Evolutionary conservation across 2,888 invertebrate genomes (phyloP).

Genomic region (Sisyra terminalis): DNA sequence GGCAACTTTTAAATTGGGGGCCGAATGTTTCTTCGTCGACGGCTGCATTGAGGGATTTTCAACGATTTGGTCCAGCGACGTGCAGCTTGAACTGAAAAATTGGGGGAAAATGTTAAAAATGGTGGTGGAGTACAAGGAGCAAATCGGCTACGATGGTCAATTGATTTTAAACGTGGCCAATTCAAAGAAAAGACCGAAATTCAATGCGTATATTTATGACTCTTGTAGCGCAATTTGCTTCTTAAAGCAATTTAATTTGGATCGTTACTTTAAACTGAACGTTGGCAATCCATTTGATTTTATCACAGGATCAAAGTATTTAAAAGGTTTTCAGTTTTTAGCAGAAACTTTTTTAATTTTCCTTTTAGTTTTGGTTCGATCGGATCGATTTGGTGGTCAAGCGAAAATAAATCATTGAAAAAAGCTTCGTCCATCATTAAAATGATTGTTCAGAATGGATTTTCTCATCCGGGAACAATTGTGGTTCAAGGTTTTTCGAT

Average conservation of each 20-base stretch:
- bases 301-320: constrained; percentile 42
- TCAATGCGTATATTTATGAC: constrained; percentile 43
- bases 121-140: constrained; percentile 44
- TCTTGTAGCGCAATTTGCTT: constrained; percentile 44
- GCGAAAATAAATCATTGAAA: neutral
- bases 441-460: constrained; percentile 25
- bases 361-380: too few species aligned
- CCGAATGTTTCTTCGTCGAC: constrained; percentile 45
- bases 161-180: constrained; percentile 28
- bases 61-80: constrained; percentile 38
- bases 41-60: constrained; percentile 42
- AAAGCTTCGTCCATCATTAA: constrained; percentile 10
- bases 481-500: constrained; percentile 35
- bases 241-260: constrained; percentile 39
- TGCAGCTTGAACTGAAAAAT: constrained; percentile 39
- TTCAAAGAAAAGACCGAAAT: constrained; percentile 6
- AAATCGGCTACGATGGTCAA: constrained; percentile 41
- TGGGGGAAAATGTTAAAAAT: constrained; percentile 42
- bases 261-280: constrained; percentile 43
- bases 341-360: neutral
- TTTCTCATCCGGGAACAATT: constrained; percentile 39
- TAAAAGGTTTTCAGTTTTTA: constrained; percentile 13
- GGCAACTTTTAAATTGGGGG: constrained; percentile 38
- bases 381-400: too few species aligned
- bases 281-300: constrained; percentile 44